Evolutionary conservation across 1,140 invertebrate genomes (phyloP).

Genomic region (Spodoptera litura): DNA sequence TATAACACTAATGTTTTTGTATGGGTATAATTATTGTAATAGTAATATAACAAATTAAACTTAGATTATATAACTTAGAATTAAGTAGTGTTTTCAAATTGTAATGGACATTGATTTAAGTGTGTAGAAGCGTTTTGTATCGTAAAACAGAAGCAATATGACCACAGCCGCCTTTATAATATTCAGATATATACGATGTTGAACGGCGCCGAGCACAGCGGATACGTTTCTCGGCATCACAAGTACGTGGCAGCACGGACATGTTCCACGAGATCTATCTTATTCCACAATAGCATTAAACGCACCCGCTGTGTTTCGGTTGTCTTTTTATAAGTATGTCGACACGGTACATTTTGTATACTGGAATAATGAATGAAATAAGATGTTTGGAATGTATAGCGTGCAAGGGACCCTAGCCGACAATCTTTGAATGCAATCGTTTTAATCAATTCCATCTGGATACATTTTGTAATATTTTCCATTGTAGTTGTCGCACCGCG

Average conservation of each 20-base stretch:
- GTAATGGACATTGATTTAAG: conserved; percentile 81
- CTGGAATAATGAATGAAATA: conserved; percentile 22
- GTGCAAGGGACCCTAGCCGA: no score
- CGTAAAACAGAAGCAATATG: conserved; percentile 71
- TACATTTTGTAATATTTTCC: conserved; percentile 1
- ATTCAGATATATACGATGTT: conserved; percentile 42
- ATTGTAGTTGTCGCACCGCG: background rate
- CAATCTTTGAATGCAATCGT: background rate
- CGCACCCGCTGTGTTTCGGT: conserved; percentile 9
- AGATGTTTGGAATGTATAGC: background rate
- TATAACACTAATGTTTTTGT: conserved; percentile 59
- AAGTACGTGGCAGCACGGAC: no score
- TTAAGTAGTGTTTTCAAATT: conserved; percentile 87
- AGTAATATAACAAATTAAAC: conserved; percentile 85
- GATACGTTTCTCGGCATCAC: background rate
- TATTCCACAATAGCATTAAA: no score
- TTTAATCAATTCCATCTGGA: conserved; percentile 6
- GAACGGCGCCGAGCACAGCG: conserved; percentile 16
- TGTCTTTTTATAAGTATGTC: conserved; percentile 53
- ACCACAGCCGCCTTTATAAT: conserved; percentile 74
- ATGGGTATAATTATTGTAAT: conserved; percentile 78
- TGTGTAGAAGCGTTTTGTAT: conserved; percentile 60
- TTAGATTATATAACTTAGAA: conserved; percentile 80
- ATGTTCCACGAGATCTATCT: background rate
- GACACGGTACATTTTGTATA: conserved; percentile 77